Evolutionary conservation across 2,888 invertebrate species (phyloP), one percentile per base, ranked within the genome.

Genomic region (Ochropleura leucogaster): DNA sequence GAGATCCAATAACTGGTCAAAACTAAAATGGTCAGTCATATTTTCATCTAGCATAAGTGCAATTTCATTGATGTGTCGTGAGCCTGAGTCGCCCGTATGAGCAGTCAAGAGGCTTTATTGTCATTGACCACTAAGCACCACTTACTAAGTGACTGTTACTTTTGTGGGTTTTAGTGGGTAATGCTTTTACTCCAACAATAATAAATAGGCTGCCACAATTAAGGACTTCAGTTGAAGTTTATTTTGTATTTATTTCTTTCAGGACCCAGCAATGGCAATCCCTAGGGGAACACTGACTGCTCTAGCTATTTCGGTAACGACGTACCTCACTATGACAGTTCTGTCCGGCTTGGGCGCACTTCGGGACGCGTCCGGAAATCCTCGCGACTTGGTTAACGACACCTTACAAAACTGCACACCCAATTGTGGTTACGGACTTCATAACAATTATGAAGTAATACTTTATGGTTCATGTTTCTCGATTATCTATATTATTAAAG

Each of bases 221-320:
- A 12, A 7, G 16, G 46, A 20, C 46, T 20, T 16, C 46, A 55
- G 0, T 5, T 20, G 14, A 30, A 46, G 7, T 20, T 69, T 18
- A 5, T 57, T 20, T 40, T 9, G 20, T 8, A 47, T 57, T 30
- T 30, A 30, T 30, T 30, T 18, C 12, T 57, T 78, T 63, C 4
- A 98, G 97, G 98, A 99, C 92, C 98, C 99, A 4, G 98, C 98
- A 8, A 97, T 96, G 44, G 97, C 99, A 7, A 99, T 99, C 87
- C 99, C 99, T 0, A 98, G 98, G 89, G 99, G 99, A 44, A 99
- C 99, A 0, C 95, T 99, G 14, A 94, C 98, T 62, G 98, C 99
- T 0, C 97, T 99, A 9, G 89, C 98, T 7, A 97, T 99, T 77
- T 98, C 99, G 0, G 98, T 99, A 96, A 88, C 97, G 0, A 98